Evolutionary conservation across 1,140 invertebrate genomes (phyloP).

Genomic region (Neuroterus valhalla): DNA sequence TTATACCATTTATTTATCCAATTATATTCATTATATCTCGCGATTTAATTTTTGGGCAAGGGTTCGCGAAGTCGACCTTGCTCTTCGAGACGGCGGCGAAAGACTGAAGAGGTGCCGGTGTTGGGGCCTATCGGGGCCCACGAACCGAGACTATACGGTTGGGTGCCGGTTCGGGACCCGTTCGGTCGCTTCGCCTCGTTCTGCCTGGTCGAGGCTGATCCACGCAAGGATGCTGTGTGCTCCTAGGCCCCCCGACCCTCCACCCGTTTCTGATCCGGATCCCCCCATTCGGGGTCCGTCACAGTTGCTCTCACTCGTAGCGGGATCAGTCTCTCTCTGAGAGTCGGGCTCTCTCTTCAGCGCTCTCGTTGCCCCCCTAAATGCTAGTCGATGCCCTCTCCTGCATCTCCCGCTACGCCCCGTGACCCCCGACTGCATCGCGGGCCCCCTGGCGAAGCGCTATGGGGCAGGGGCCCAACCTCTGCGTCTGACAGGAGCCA

Average conservation of each 20-base stretch:
- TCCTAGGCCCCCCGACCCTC: constrained; percentile 28
- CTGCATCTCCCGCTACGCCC: constrained; percentile 56
- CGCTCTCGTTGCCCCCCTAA: constrained; percentile 39
- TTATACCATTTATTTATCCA: too few species aligned
- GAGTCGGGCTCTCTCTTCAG: constrained; percentile 27
- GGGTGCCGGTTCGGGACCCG: constrained; percentile 64
- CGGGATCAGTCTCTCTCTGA: constrained; percentile 1
- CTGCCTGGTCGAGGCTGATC: constrained; percentile 50
- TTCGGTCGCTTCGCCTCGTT: constrained; percentile 65
- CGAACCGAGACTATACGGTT: constrained; percentile 54
- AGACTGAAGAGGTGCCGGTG: constrained; percentile 67
- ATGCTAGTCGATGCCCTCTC: constrained; percentile 45
- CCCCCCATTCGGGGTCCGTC: constrained; percentile 30
- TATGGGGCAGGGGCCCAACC: constrained; percentile 67
- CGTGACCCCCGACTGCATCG: constrained; percentile 61
- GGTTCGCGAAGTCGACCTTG: constrained; percentile 47
- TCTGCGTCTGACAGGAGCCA: constrained; percentile 67
- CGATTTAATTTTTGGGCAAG: neutral
- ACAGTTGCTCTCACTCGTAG: neutral
- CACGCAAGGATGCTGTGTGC: constrained; percentile 60
- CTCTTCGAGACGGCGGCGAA: constrained; percentile 66
- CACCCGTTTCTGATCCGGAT: constrained; percentile 38
- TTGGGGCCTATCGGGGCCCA: constrained; percentile 53
- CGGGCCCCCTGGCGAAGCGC: constrained; percentile 61
- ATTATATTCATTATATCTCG: neutral